phyloP scores from a whole-genome alignment of 2,797 vertebrate genomes.

The Discoglossus pictus region DNA sequence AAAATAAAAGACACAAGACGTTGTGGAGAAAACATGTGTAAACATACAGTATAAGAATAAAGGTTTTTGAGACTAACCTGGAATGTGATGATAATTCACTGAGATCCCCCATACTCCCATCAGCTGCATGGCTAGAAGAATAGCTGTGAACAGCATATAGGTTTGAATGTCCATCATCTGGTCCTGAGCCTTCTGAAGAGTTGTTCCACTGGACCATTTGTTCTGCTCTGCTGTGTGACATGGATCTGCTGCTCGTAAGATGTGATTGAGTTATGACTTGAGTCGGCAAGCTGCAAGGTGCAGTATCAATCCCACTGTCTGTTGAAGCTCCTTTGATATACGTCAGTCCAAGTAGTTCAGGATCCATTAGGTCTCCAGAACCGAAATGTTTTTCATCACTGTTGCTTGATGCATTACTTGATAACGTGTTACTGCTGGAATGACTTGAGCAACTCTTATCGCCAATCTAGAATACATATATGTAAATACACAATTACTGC shows the following conservation, averaged over 20 bases:
- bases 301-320: slow-evolving; percentile 93
- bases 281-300: slow-evolving; percentile 80
- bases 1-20: no score
- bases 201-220: slow-evolving; percentile 74
- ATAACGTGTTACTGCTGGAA: slow-evolving; percentile 94
- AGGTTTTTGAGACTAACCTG: no score
- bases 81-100: slow-evolving; percentile 92
- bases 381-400: slow-evolving; percentile 93
- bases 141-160: slow-evolving; percentile 81
- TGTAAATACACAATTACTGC: no score
- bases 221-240: slow-evolving; percentile 66
- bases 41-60: no score
- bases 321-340: slow-evolving; percentile 95
- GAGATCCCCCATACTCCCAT: slow-evolving; percentile 88
- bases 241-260: slow-evolving; percentile 64
- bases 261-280: slow-evolving; percentile 69
- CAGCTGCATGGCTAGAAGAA: slow-evolving; percentile 67
- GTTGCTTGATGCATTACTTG: slow-evolving; percentile 91
- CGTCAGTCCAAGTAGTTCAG: slow-evolving; percentile 86
- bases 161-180: slow-evolving; percentile 79
- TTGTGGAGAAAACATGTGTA: no score
- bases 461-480: slow-evolving; percentile 69
- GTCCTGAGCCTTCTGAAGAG: slow-evolving; percentile 68
- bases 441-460: slow-evolving; percentile 91
- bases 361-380: slow-evolving; percentile 92